Evolutionary conservation across 2,797 vertebrate genomes (phyloP), one percentile per base, ranked within the genome.

Genomic region (Uromys caudimaculatus): DNA sequence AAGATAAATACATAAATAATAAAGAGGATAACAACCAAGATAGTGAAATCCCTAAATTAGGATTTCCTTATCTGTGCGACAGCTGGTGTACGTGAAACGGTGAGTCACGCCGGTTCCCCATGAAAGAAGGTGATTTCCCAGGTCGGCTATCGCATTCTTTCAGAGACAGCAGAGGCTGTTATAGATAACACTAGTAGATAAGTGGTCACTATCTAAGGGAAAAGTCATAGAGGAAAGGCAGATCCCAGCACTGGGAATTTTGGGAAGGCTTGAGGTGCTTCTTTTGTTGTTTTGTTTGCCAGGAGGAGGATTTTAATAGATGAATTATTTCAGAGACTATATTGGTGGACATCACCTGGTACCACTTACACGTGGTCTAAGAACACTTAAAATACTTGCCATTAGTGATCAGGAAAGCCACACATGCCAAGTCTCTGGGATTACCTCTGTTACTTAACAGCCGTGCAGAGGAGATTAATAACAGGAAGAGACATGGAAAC

Each of bases 1-100:
- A 93, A 76, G 52, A 58, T 75, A 94, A 97, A 87, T 19, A 71
- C 5, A 27, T 77, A 89, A 92, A 93, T 94, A 23, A 84, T 69
- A 86, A 58, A 92, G 32, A 12, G 35, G 5, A 19, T 8, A 79
- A 62, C 14, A 71, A 67, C 2, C 1, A 27, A 67, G 79, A 67
- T 5, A 17, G 21, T n/a, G 27, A 67, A 29, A 24, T 82, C 35
- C 79, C 69, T 95, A 23, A 23, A 27, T 44, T 58, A 64, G 69
- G 52, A 89, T 69, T 89, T 96, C 93, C 76, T 95, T 56, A 38
- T 95, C 58, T 23, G 2, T 17, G 1, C 29, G 19, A 94, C 86
- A 92, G 56, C 64, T 94, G 81, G 64, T 67, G 2, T 91, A 7
- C 41, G 11, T 32, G 56, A 79, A 60, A 29, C 8, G 16, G 8